These are phyloP conservation scores for Sinella curviseta DNA, from an alignment of 1,140 invertebrate genomes.

Conservation along the genomic window DNA sequence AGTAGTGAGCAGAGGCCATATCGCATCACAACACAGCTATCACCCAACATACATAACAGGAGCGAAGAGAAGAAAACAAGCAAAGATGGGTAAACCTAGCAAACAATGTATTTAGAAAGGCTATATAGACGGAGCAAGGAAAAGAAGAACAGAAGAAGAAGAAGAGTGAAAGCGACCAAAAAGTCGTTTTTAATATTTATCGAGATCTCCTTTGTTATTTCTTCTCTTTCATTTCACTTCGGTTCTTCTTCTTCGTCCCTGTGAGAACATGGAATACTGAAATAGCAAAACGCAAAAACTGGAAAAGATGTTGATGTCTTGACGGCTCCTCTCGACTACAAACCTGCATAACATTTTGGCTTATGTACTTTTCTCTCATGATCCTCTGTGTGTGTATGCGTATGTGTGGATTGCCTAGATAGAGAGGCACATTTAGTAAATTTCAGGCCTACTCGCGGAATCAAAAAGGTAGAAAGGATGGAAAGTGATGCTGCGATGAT, in stretches of 20 bases:
- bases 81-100: no score
- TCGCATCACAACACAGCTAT: neutral
- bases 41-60: neutral
- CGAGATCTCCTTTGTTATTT: constrained; percentile 51
- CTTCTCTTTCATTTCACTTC: constrained; percentile 49
- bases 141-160: neutral
- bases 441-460: no score
- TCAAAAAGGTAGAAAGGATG: no score
- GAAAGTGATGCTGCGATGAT: no score
- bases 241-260: neutral
- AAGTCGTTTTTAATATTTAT: constrained; percentile 51
- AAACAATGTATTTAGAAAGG: no score
- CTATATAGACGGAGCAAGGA: neutral
- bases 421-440: no score
- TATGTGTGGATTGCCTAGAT: no score
- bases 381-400: no score
- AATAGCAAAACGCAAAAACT: neutral
- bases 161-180: constrained; percentile 32
- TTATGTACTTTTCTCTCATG: no score
- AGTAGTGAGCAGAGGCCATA: no score
- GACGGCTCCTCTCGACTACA: no score
- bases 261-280: neutral
- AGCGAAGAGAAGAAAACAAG: neutral
- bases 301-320: neutral
- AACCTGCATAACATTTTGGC: no score